phyloP scores from a whole-genome alignment of 2,797 vertebrate species.

The Phoebastria nigripes region DNA sequence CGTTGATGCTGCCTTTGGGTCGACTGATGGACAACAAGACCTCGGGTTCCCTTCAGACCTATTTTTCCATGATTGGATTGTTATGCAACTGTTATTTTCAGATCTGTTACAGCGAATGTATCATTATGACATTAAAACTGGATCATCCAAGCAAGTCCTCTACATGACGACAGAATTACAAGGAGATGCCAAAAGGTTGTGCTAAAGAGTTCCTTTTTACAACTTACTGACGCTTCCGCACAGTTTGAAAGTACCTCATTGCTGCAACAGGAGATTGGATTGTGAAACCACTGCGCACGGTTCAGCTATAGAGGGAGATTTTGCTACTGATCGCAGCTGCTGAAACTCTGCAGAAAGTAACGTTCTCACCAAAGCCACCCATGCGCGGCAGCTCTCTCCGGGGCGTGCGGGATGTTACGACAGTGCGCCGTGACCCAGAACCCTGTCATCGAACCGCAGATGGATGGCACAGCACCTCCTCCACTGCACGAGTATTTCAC shows the following conservation, averaged over 20 bases:
- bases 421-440: rapidly evolving
- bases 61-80: not conserved
- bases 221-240: rapidly evolving
- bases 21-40: not conserved
- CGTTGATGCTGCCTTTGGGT: not conserved
- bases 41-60: not conserved
- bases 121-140: not conserved
- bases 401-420: rapidly evolving
- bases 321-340: not conserved
- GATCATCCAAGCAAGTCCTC: not conserved
- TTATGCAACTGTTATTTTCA: not conserved
- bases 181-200: not conserved
- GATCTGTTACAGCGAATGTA: not conserved
- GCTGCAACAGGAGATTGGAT: not conserved
- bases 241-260: rapidly evolving
- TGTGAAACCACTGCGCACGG: rapidly evolving
- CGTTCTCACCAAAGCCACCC: not conserved
- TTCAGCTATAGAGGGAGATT: rapidly evolving
- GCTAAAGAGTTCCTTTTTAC: not conserved
- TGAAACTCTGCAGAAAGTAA: not conserved
- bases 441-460: rapidly evolving
- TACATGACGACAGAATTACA: not conserved
- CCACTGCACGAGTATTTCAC: rapidly evolving
- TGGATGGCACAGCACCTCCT: rapidly evolving
- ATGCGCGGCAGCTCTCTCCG: rapidly evolving